These are phyloP conservation scores for Lophotriccus pileatus DNA, from an alignment of 2,797 vertebrate genomes.

Conservation along the genomic window DNA sequence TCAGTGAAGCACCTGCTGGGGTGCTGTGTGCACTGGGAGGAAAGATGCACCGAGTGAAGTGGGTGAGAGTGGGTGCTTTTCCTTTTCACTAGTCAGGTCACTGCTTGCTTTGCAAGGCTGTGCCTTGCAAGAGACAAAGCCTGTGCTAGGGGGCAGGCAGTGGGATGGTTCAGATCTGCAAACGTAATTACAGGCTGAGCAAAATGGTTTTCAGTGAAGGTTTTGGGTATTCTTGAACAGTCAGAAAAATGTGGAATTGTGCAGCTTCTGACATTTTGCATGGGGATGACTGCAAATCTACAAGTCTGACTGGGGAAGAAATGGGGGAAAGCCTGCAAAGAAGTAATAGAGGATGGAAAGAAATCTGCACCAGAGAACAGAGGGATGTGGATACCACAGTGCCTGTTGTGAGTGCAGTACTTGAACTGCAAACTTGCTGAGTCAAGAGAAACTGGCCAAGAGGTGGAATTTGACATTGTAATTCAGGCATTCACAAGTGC, in stretches of 20 bases:
- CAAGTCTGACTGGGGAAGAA: neutral
- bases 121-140: neutral
- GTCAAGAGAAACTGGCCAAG: neutral
- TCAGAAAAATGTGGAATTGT: neutral
- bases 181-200: neutral
- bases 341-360: neutral
- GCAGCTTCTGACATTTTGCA: neutral
- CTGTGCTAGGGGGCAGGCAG: accelerated
- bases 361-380: neutral
- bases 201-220: neutral
- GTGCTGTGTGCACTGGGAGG: neutral
- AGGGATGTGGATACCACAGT: neutral
- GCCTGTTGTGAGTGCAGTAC: neutral
- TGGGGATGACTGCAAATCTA: neutral
- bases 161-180: neutral
- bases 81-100: neutral
- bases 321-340: neutral
- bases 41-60: neutral
- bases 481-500: neutral
- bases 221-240: neutral
- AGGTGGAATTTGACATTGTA: neutral
- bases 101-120: neutral
- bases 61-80: neutral
- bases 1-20: accelerated
- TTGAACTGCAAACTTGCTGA: neutral